Evolutionary conservation across 2,797 vertebrate genomes (phyloP).

Genomic region (Eupleurogrammus muticus): DNA sequence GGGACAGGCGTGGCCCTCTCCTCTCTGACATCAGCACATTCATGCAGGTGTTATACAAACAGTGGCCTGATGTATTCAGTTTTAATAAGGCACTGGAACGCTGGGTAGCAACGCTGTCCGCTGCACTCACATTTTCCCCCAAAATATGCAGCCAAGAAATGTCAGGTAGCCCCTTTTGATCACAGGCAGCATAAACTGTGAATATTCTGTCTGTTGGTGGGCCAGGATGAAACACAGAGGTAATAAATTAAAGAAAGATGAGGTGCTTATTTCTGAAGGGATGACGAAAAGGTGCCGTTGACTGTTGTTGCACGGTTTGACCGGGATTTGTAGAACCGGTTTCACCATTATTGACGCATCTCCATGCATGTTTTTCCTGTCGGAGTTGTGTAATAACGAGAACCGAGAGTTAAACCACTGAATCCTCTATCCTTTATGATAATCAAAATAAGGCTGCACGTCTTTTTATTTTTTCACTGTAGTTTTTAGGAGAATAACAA

Average conservation of each 20-base stretch:
- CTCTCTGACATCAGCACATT: slow-evolving; percentile 33
- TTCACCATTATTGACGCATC: slow-evolving; percentile 6
- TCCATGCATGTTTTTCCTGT: background rate
- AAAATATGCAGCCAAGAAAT: slow-evolving; percentile 18
- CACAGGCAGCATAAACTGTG: background rate
- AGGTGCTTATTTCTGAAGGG: slow-evolving; percentile 11
- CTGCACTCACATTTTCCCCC: background rate
- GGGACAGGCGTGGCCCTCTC: slow-evolving; percentile 43
- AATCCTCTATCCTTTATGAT: background rate
- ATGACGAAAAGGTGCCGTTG: background rate
- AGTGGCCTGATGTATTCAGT: slow-evolving; percentile 35
- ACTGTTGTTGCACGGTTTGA: background rate
- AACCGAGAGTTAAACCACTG: background rate
- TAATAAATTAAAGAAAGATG: background rate
- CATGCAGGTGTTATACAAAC: slow-evolving; percentile 42
- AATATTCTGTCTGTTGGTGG: background rate
- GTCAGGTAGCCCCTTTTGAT: slow-evolving; percentile 32
- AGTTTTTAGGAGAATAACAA: background rate
- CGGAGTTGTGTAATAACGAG: slow-evolving; percentile 3
- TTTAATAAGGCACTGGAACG: slow-evolving; percentile 6
- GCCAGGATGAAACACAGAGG: background rate
- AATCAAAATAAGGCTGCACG: background rate
- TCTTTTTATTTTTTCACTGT: background rate
- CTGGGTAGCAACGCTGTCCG: background rate
- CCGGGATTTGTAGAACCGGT: slow-evolving; percentile 14